Evolutionary conservation across 2,888 invertebrate species (phyloP), one percentile per base, ranked within the genome.

Genomic region (Colletes collaris): DNA sequence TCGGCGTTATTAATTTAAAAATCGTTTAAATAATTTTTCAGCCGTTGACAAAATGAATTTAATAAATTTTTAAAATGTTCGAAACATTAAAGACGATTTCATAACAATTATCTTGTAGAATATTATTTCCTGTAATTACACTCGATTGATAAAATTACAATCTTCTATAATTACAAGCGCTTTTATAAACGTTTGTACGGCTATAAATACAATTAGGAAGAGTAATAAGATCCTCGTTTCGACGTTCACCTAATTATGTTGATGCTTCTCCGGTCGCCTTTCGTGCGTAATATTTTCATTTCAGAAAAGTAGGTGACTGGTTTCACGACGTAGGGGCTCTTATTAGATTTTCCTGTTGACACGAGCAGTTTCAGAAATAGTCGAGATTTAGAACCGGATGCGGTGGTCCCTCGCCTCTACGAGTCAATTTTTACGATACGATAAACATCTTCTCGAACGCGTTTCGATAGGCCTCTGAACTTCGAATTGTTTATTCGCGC

Each of bases 301-400:
- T 11, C 16, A 6, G 19, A 52, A 13, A 81, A 79, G 70, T 73
- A 70, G 50, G 60, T 56, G 62, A 59, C 27, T 56, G 46, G 7
- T 60, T 59, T 49, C 35, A 52, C 27, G 13, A 44, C 49, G n/a
- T 27, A 27, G 35, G 19, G 27, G 27, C 63, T 50, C 19, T 56
- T 75, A 67, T 67, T 79, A 50, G 60, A 75, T 64, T 50, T 79
- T 59, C 52, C 37, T 52, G 10, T 46, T 44, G 65, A 62, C 40
- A 27, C 16, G 53, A 19, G 19, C 58, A 50, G 53, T 58, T 78
- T 81, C 64, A 81, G 69, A 59, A 77, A 53, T 58, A 13, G 50
- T 55, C 7, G 8, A 58, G 63, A 69, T 75, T 67, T 71, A 76
- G 68, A 58, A 44, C 62, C 62, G 62, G 59, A 68, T 73, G 60